A percentile compares a stretch with the other conserved stretches of the same genome.
phyloP scores from a whole-genome alignment of 64 coral and sea anemone species.

The Montipora capricornis region DNA sequence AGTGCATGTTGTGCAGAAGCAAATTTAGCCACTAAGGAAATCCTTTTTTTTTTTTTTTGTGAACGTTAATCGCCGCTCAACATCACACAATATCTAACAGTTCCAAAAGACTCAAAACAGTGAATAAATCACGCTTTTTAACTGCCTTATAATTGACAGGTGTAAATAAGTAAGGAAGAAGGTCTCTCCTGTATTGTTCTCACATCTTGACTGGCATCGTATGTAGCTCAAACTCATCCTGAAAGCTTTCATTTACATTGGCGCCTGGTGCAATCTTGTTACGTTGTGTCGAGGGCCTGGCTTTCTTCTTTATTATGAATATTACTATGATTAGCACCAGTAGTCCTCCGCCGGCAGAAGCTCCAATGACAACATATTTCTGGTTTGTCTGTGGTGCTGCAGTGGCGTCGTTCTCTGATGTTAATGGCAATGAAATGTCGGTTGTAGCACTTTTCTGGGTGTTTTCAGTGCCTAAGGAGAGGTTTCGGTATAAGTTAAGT shows the following conservation, averaged over 20 bases:
- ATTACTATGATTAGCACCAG: not conserved
- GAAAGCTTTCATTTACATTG: not conserved
- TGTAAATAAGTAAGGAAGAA: not conserved
- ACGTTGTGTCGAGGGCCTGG: not conserved
- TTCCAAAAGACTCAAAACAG: not conserved
- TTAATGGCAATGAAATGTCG: no score
- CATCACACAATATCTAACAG: not conserved
- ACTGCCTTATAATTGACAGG: not conserved
- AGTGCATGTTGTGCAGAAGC: no score
- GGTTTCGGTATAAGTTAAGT: no score
- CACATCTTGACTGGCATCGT: not conserved
- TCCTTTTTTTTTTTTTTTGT: no score
- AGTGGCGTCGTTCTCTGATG: no score
- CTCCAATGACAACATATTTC: no score
- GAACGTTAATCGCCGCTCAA: no score
- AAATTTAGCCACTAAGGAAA: no score
- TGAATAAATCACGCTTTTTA: conserved; percentile 5
- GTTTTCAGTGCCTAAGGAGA: no score
- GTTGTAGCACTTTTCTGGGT: no score
- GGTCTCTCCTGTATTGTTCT: not conserved
- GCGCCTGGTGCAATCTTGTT: not conserved
- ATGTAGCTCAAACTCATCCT: conserved; percentile 21
- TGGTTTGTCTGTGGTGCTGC: no score
- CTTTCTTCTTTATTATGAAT: conserved; percentile 6
- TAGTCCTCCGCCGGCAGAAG: no score